Percentiles rank a stretch among this genome's conserved stretches.
These are phyloP conservation scores for Chiroxiphia lanceolata DNA, from an alignment of 2,797 vertebrate genomes.

Conservation along the genomic window DNA sequence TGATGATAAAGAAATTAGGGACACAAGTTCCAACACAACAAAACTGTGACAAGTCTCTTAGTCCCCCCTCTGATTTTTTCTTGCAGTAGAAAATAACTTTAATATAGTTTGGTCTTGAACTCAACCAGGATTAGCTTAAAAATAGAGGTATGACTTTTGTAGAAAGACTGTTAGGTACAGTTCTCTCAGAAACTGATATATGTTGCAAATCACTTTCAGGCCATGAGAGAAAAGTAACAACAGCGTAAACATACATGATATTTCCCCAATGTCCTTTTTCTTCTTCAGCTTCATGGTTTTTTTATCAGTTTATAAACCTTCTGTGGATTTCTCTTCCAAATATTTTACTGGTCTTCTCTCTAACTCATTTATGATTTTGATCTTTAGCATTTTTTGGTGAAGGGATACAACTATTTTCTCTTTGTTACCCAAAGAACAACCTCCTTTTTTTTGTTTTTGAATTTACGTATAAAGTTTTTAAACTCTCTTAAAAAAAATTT, in stretches of 20 bases:
- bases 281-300: background rate
- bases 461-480: background rate
- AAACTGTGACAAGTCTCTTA: background rate
- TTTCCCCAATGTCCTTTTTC: background rate
- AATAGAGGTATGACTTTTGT: background rate
- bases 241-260: background rate
- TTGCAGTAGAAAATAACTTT: background rate
- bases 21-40: background rate
- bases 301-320: background rate
- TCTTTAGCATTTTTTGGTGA: background rate
- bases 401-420: background rate
- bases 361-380: background rate
- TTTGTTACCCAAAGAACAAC: background rate
- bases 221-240: background rate
- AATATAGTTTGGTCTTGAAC: background rate
- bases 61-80: background rate
- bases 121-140: background rate
- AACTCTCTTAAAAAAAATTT: background rate
- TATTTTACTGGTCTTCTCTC: background rate
- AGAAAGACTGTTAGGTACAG: background rate
- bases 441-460: background rate
- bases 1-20: background rate
- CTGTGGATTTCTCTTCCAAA: background rate
- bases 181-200: background rate
- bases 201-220: background rate